Evolutionary conservation across 2,113 vertebrate species (phyloP), one percentile per base, ranked within the genome.

Genomic region (Clarias magur): DNA sequence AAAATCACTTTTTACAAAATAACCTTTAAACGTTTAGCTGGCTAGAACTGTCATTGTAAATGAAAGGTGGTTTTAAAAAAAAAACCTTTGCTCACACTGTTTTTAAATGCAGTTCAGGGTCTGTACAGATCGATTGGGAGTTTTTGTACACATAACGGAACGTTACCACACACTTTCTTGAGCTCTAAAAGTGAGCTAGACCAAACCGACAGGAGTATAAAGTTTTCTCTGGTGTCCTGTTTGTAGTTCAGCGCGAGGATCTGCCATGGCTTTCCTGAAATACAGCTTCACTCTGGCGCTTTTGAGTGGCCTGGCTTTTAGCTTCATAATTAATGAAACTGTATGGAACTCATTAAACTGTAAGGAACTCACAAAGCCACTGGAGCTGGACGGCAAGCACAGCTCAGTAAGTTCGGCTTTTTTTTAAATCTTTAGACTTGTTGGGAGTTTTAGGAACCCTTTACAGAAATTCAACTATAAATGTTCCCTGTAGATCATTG

Each of bases 331-430:
- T 48, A 48, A 48, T 8, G 48, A 57, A 17, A 13, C 15, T 89
- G 88, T 76, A 59, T 85, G 17, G 82, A 67, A 54, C 15, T 85
- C 67, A 82, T 8, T 48, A 57, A 17, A 25, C 10, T 89, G 88
- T 76, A 59, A 87, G 17, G 78, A 67, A 54, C 15, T 85, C 67
- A 82, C 27, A 80, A 84, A 84, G 11, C 82, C 82, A 9, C 25
- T 68, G 62, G 60, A 9, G 10, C 42, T 87, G 48, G n/a, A 80
- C 21, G 57, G 63, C 19, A 59, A 87, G 75, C 5, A 48, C 8
- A 82, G 16, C n/a, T 65, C 27, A 57, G 85, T 87, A 63, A 87
- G 81, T 87, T 72, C 30, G 2, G 30, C 30, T 34, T 34, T 34
- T 34, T 34, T 68, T 68, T 3, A 25, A n/a, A 65, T 10, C 5